Base-by-base conservation (phyloP, 1,140 invertebrate species). In the Dendroctonus valens region DNA sequence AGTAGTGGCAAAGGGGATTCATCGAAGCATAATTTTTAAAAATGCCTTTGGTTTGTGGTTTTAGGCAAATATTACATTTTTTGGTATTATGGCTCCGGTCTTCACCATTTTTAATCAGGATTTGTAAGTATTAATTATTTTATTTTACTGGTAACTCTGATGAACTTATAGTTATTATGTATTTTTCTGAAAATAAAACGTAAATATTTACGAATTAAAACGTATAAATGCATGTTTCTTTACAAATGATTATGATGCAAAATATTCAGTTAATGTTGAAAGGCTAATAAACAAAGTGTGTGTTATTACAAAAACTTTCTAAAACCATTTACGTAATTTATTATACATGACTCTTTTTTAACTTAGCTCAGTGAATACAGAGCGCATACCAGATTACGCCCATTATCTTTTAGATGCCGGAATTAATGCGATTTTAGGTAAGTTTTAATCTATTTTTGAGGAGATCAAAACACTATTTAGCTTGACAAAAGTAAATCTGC, bases 341-440 rank as follows among this genome's bases (percentile, higher is more conserved):
- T 5, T 52, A 8, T 14, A 14, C 9, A 15, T 52, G 26, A 26
- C 42, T 52, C 41, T 41, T 39, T n/a, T 39, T 55, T 40, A 70
- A 75, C 76, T 68, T 69, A 79, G 78, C 53, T 71, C 55, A 14
- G 75, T 85, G 6, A 87, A 89, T 75, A 79, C 84, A 41, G 74
- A 78, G 4, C 72, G 82, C 5, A 87, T 90, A 62, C 80, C 84
- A 7, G 64, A 76, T 7, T 91, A 91, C 74, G 87, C 86, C 0
- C 77, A 85, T 67, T 85, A 81, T 74, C 78, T 90, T 8, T 75
- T 77, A 5, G 76, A 81, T 39, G 80, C 82, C 55, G 83, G 83
- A 49, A 80, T 91, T 38, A 83, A 83, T 68, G 85, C 85, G 39
- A 80, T 90, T 44, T 80, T 90, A 69, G 86, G 89, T 89, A 81